These are phyloP conservation scores for Hedychridium roseum DNA, from an alignment of 2,888 invertebrate genomes.

Conservation along the genomic window DNA sequence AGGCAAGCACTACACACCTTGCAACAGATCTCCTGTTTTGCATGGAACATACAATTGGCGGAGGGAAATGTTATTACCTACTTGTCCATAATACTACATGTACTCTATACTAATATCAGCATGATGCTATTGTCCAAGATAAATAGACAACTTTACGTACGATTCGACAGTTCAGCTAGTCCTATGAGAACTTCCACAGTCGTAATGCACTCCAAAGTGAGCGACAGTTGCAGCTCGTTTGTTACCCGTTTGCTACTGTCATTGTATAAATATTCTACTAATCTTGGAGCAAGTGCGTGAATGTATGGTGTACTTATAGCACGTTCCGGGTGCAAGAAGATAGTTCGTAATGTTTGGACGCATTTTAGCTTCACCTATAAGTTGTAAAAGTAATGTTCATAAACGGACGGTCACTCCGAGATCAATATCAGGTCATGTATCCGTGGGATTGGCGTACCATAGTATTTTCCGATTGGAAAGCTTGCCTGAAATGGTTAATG, in stretches of 20 bases:
- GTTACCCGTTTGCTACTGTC: conserved; percentile 70
- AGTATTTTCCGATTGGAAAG: conserved; percentile 74
- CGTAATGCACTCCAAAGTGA: conserved; percentile 77
- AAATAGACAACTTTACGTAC: conserved; percentile 75
- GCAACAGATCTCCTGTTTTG: conserved; percentile 67
- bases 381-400: not conserved
- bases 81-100: too few relatives aligned
- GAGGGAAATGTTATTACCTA: too few relatives aligned
- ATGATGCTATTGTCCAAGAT: too few relatives aligned
- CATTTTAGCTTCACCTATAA: conserved; percentile 77
- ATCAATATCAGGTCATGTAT: too few relatives aligned
- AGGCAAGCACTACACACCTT: conserved; percentile 66
- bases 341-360: conserved; percentile 79
- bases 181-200: conserved; percentile 79
- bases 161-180: conserved; percentile 77
- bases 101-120: too few relatives aligned
- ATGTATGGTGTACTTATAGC: conserved; percentile 81
- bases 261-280: conserved; percentile 78
- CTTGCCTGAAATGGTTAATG: conserved; percentile 90
- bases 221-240: conserved; percentile 74
- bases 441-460: too few relatives aligned
- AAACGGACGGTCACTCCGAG: too few relatives aligned
- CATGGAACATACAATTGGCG: conserved; percentile 56
- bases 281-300: conserved; percentile 79
- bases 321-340: conserved; percentile 78